phyloP scores from a whole-genome alignment of 2,113 vertebrate species.

The Siniperca chuatsi region DNA sequence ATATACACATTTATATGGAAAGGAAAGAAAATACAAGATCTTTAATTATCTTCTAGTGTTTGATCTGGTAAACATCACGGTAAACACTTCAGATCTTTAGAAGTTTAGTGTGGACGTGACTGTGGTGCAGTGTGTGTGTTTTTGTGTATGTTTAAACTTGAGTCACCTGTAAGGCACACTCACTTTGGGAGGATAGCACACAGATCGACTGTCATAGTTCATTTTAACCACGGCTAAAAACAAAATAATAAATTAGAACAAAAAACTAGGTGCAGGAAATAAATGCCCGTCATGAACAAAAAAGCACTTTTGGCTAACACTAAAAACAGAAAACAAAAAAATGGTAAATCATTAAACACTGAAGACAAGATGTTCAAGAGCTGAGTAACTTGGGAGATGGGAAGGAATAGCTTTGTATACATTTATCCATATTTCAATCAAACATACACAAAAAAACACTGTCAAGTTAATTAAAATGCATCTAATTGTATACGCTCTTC shows the following conservation, averaged over 20 bases:
- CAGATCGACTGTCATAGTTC: conserved; percentile 5
- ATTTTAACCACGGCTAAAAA: conserved; percentile 22
- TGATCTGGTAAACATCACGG: conserved; percentile 54
- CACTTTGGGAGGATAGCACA: conserved; percentile 44
- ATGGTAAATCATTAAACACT: conserved; percentile 24
- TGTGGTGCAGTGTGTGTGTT: conserved; percentile 22
- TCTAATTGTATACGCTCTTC: conserved; percentile 22
- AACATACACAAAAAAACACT: conserved; percentile 28
- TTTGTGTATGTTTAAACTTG: conserved; percentile 17
- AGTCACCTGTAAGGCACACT: conserved; percentile 67
- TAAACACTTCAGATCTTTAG: conserved; percentile 29
- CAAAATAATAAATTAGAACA: not conserved
- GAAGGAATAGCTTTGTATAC: not conserved
- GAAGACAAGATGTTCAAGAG: conserved; percentile 9
- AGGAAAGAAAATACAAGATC: conserved; percentile 52
- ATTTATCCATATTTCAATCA: conserved; percentile 16
- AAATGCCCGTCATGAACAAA: conserved; percentile 33
- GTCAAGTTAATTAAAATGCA: conserved; percentile 25
- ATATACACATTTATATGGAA: conserved; percentile 73
- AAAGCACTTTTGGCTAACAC: conserved; percentile 71
- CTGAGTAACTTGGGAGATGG: not conserved
- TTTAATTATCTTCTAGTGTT: conserved; percentile 23
- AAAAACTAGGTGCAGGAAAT: conserved; percentile 10
- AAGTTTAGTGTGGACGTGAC: conserved; percentile 30
- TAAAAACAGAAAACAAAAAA: conserved; percentile 62